Base-by-base conservation (phyloP, 1,140 invertebrate genomes). In the Drosophila melanica region DNA sequence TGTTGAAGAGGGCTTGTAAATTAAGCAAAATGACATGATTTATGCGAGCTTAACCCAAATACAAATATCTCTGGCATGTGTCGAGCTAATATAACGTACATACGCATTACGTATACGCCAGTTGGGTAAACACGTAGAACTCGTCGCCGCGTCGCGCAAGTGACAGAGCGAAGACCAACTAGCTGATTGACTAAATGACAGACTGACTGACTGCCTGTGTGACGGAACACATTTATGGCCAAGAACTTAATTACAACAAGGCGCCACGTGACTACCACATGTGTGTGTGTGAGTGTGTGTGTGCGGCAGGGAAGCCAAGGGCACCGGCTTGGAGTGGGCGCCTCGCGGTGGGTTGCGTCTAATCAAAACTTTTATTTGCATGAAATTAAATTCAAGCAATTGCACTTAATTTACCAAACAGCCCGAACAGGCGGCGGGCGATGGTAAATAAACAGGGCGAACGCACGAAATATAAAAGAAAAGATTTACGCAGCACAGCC, bases 311-410 rank as follows among this genome's bases (percentile, higher is more conserved):
- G 6, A 23, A 33, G 27, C 41, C 37, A 39, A 41, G 70, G 47
- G 42, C 45, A 53, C 35, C 33, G 41, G 10, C 6, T 23, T 59
- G 59, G 10, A 33, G 30, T n/a, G 45, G 18, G 9, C 4, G 51
- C 10, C 53, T n/a, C 20, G 39, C 39, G 54, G 7, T 58, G 66
- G 50, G 35, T 53, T 68, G 57, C 74, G 80, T 90, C 84, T 89
- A 89, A 89, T 89, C 84, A 89, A 90, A 89, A 89, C 84, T 89
- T 89, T 89, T 89, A 89, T 89, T 89, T 89, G 84, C 85, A 90
- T 89, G 84, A 89, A 89, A 89, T 89, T 89, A 90, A 89, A 89
- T 89, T 89, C 84, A 90, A 89, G 84, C 84, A 89, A 89, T 89
- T 89, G 84, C 84, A 89, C 85, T 89, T 89, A 89, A 89, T 89